These are phyloP conservation scores for Ailuropoda melanoleuca DNA, from an alignment of 2,113 vertebrate genomes.

Conservation along the genomic window DNA sequence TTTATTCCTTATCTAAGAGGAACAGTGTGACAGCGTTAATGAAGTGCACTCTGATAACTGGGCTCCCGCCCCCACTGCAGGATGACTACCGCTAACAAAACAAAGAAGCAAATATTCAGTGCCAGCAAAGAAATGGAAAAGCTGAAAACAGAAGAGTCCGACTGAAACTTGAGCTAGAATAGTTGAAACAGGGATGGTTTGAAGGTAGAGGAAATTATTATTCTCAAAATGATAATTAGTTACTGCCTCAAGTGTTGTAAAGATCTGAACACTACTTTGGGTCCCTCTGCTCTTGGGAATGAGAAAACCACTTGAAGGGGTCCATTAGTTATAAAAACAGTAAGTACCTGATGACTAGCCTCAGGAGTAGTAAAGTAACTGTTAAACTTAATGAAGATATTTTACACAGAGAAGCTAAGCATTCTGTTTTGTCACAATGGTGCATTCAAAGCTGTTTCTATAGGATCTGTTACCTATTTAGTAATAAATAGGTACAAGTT, in stretches of 20 bases:
- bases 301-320: neutral
- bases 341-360: neutral
- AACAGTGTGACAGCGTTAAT: neutral
- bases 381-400: neutral
- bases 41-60: neutral
- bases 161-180: neutral
- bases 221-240: conserved; percentile 14
- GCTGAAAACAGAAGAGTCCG: neutral
- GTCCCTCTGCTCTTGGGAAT: neutral
- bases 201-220: neutral
- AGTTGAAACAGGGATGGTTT: neutral
- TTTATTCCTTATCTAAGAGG: neutral
- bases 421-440: neutral
- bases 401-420: neutral
- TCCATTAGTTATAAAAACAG: neutral
- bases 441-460: neutral
- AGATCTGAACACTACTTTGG: neutral
- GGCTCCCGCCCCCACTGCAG: neutral
- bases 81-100: neutral
- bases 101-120: neutral
- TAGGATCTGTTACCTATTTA: neutral
- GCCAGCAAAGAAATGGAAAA: neutral
- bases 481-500: neutral
- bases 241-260: neutral
- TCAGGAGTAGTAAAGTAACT: neutral